These are phyloP conservation scores for Acyrthosiphon pisum DNA, from an alignment of 1,140 invertebrate species.

Conservation along the genomic window DNA sequence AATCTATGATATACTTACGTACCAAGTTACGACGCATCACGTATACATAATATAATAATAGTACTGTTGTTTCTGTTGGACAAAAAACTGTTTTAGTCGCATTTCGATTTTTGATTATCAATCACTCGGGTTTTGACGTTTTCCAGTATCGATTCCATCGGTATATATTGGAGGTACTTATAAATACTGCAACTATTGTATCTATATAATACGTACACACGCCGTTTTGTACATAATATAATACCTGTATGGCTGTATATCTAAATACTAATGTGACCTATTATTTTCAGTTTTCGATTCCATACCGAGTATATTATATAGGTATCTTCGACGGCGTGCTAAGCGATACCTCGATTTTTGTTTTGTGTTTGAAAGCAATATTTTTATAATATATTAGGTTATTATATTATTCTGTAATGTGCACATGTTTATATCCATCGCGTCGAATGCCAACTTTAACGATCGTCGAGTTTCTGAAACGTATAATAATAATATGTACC, in stretches of 20 bases:
- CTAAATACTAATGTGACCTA: background rate
- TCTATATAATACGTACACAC: background rate
- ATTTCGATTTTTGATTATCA: conserved; percentile 31
- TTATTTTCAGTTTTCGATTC: background rate
- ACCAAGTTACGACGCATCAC: too few relatives aligned
- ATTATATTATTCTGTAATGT: too few relatives aligned
- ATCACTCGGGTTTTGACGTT: conserved; percentile 8
- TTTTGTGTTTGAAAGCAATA: background rate
- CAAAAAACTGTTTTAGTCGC: background rate
- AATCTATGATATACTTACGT: background rate
- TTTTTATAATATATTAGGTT: background rate
- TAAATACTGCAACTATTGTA: background rate
- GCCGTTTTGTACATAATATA: background rate
- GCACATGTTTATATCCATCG: too few relatives aligned
- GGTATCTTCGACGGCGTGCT: background rate
- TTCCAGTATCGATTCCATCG: background rate
- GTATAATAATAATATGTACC: too few relatives aligned
- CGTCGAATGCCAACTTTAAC: too few relatives aligned
- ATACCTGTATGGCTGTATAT: background rate
- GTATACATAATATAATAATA: too few relatives aligned
- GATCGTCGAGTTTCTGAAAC: too few relatives aligned
- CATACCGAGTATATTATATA: background rate
- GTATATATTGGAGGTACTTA: background rate
- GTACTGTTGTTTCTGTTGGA: background rate
- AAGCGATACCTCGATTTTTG: background rate